Conservation (phyloP, 2,888 invertebrate species). For the Sphaerophoria rueppellii region DNA sequence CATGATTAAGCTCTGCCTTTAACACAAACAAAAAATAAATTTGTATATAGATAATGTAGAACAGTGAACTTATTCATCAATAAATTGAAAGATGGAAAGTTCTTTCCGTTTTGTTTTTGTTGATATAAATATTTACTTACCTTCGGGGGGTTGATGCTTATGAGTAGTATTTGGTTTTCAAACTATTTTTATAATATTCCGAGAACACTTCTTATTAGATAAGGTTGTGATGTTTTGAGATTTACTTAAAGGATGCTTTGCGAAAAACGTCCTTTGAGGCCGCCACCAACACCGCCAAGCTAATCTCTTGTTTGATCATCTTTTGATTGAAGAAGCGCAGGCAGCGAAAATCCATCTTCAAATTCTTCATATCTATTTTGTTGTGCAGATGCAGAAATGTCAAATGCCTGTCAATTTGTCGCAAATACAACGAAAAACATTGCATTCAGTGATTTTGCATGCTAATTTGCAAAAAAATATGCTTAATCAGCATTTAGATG, state of each 20-base stretch:
- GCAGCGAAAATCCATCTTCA: conserved; percentile 46
- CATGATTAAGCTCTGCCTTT: conserved; percentile 55
- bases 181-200: background rate
- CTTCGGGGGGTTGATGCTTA: conserved; percentile 41
- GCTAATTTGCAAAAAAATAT: background rate
- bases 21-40: conserved; percentile 50
- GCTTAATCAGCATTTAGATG: too few species aligned
- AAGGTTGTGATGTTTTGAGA: conserved; percentile 41
- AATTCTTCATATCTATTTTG: conserved; percentile 26
- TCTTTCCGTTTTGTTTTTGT: conserved; percentile 30
- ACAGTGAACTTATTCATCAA: conserved; percentile 57
- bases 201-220: conserved; percentile 19
- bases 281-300: conserved; percentile 64
- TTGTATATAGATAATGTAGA: conserved; percentile 4
- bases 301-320: conserved; percentile 46
- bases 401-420: conserved; percentile 63
- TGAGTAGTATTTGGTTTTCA: background rate
- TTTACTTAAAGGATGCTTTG: conserved; percentile 50
- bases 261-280: conserved; percentile 69
- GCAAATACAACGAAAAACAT: conserved; percentile 34
- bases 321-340: conserved; percentile 20
- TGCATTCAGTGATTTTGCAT: conserved; percentile 28
- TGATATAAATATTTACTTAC: conserved; percentile 46
- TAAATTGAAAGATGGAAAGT: conserved; percentile 38
- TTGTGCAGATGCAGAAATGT: conserved; percentile 54